Evolutionary conservation across 2,113 vertebrate species (phyloP).

Genomic region (Echinops telfairi): DNA sequence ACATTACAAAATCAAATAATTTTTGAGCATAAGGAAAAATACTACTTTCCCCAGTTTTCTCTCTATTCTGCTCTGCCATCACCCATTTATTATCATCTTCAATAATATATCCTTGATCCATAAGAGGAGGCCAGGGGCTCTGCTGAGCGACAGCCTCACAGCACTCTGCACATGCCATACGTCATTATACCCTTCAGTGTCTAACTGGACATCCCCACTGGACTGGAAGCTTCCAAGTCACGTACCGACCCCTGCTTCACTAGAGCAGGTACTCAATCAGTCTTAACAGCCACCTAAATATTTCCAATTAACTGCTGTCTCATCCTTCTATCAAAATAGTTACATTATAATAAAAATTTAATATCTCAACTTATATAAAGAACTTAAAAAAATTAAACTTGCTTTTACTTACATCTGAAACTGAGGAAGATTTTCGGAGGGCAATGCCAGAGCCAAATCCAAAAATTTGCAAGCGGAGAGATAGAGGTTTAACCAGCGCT

Average conservation of each 20-base stretch:
- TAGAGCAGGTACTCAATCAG: not conserved
- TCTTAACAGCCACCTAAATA: not conserved
- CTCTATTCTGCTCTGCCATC: not conserved
- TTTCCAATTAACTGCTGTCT: not conserved
- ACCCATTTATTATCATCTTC: not conserved
- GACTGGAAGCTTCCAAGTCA: not conserved
- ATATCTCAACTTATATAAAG: not conserved
- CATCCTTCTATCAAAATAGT: not conserved
- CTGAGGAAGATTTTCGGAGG: slow-evolving; percentile 98
- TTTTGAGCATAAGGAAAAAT: slow-evolving; percentile 7
- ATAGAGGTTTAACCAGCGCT: slow-evolving; percentile 99
- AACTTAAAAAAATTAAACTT: not conserved
- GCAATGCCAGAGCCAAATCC: slow-evolving; percentile 96
- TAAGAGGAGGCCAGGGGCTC: not conserved
- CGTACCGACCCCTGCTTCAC: too few species aligned
- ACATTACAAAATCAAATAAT: slow-evolving; percentile 27
- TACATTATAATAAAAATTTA: slow-evolving; percentile 6
- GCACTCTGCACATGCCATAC: not conserved
- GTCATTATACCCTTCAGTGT: not conserved
- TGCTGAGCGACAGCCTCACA: not conserved
- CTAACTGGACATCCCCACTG: not conserved
- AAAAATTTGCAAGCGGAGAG: slow-evolving; percentile 99
- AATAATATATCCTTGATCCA: not conserved
- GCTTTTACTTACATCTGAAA: slow-evolving; percentile 97
- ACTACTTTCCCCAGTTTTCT: slow-evolving; percentile 12